Evolutionary conservation across 2,113 vertebrate species (phyloP), one percentile per base, ranked within the genome.

Genomic region (Cricetomys ansorgei): DNA sequence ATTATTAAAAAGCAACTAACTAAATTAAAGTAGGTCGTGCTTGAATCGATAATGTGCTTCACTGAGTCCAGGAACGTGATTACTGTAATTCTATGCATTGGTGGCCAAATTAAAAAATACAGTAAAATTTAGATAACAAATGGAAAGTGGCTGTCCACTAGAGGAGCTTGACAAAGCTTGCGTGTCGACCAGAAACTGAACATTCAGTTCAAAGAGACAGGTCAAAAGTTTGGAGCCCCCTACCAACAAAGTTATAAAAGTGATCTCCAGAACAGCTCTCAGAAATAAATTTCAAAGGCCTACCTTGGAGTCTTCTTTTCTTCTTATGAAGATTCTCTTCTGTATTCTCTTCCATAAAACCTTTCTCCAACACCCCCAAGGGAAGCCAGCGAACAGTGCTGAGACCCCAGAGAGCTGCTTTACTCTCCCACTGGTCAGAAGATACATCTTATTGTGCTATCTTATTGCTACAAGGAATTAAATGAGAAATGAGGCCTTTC

Each of bases 401-500:
- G 13, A 91, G 89, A 45, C 15, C 5, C 21, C 5, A 2, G 53
- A 34, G 64, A 12, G 12, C 37, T 0, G 23, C 48, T 50, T 34
- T 40, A 40, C 45, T 50, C 69, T 64, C 62, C 80, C 25, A 1
- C 53, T 40, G 17, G 77, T 91, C 1, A 0, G 19, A 79, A 88
- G 92, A 72, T 40, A 65, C 10, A 0, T 10, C 75, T 45, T 13
- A 2, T 0, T 13, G 2, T 0, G 40, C 87, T 95, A 48, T 97
- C 89, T 93, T 87, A 89, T 85, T 94, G 80, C 92, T 57, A 48
- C n/a, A 12, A 73, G 93, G 93, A 88, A 90, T 88, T 89, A 85
- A 92, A 77, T 93, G 96, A 95, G 97, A 94, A 97, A 94, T 48
- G 67, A 94, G 91, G 95, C 75, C 89, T 76, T 43, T 50, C 80